These are phyloP conservation scores for Thaumetopoea pityocampa DNA, from an alignment of 1,140 invertebrate genomes.

Conservation along the genomic window DNA sequence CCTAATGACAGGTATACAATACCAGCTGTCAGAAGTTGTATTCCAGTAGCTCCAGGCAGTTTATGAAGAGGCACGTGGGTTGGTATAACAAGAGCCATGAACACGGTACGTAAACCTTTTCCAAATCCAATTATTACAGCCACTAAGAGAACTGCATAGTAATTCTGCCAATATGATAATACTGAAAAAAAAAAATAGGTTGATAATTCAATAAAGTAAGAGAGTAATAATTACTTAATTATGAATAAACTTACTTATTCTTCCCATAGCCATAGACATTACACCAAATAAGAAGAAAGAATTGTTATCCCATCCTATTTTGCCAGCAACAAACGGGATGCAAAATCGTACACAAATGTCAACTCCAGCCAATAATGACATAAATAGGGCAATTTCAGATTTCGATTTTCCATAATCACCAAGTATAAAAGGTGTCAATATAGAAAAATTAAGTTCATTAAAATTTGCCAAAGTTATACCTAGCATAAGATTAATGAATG, in stretches of 20 bases:
- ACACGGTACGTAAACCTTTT: constrained; percentile 80
- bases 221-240: neutral
- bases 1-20: constrained; percentile 76
- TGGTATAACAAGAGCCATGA: constrained; percentile 81
- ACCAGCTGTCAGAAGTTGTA: constrained; percentile 79
- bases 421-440: constrained; percentile 82
- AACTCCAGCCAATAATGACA: constrained; percentile 78
- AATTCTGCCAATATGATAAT: constrained; percentile 69
- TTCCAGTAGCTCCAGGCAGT: constrained; percentile 78
- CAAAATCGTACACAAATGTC: constrained; percentile 79
- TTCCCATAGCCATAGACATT: constrained; percentile 78
- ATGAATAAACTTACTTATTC: constrained; percentile 76
- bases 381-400: constrained; percentile 77
- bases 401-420: constrained; percentile 78
- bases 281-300: constrained; percentile 83
- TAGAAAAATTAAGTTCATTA: constrained; percentile 82
- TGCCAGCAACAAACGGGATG: constrained; percentile 79
- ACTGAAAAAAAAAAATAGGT: constrained; percentile 44
- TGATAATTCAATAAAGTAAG: neutral
- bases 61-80: constrained; percentile 79
- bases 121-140: constrained; percentile 79
- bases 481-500: constrained; percentile 81
- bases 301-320: constrained; percentile 80
- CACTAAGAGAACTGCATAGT: constrained; percentile 63
- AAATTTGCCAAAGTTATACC: constrained; percentile 82